These are phyloP conservation scores for Dromiciops gliroides DNA, from an alignment of 2,113 vertebrate genomes.

Conservation along the genomic window DNA sequence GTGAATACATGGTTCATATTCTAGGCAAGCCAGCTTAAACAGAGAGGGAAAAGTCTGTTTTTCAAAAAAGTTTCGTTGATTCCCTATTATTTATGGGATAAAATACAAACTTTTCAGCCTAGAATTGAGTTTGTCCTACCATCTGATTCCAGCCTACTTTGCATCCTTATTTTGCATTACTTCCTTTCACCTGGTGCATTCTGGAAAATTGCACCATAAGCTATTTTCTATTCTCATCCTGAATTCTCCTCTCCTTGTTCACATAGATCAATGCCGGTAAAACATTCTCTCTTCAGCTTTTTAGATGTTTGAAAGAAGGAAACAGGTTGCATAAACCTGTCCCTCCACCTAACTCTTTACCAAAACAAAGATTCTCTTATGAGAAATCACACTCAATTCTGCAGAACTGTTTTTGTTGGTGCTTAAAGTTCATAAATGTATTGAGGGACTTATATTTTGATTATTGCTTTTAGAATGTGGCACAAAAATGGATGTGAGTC, in stretches of 20 bases:
- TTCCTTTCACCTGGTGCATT: background rate
- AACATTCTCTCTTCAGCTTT: background rate
- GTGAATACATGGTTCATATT: background rate
- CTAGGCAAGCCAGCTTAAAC: background rate
- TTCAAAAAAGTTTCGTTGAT: background rate
- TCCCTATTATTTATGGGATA: background rate
- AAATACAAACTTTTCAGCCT: background rate
- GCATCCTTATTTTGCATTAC: background rate
- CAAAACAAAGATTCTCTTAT: background rate
- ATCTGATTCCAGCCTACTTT: background rate
- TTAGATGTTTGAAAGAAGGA: background rate
- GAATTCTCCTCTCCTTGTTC: background rate
- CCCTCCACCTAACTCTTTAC: background rate
- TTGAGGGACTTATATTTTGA: background rate
- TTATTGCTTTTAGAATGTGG: slow-evolving; percentile 87
- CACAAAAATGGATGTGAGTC: background rate
- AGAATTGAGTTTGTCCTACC: background rate
- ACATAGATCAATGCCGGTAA: background rate
- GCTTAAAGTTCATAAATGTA: background rate
- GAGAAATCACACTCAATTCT: background rate
- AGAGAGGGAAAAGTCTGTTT: background rate
- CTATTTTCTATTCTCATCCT: background rate
- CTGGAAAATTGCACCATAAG: background rate
- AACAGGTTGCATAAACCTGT: background rate
- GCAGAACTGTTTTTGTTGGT: background rate